Evolutionary conservation across 2,797 vertebrate species (phyloP).

Genomic region (Sebastiscus albofasciatus): DNA sequence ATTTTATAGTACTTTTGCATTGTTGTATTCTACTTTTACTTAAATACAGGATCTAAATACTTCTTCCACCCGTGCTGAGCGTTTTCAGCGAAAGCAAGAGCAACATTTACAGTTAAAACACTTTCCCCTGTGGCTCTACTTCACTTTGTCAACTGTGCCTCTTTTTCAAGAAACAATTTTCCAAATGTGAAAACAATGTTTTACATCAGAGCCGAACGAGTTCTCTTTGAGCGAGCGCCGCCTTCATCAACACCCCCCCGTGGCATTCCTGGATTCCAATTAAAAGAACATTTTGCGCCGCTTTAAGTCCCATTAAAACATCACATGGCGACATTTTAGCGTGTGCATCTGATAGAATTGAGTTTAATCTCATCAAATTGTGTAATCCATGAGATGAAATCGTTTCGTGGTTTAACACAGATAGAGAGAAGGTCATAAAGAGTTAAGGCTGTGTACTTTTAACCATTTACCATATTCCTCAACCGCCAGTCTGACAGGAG

Average conservation of each 20-base stretch:
- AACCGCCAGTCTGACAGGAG: constrained; percentile 64
- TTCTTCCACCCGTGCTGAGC: not conserved
- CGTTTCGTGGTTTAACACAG: constrained; percentile 33
- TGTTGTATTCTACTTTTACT: not conserved
- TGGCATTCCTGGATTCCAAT: constrained; percentile 12
- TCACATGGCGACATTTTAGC: constrained; percentile 20
- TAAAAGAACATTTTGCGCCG: constrained; percentile 23
- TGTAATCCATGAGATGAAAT: constrained; percentile 58
- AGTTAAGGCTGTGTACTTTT: constrained; percentile 34
- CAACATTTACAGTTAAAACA: not conserved
- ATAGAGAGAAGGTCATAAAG: constrained; percentile 31
- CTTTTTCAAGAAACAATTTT: not conserved
- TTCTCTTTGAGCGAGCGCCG: not conserved
- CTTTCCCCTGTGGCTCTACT: not conserved
- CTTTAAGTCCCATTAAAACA: constrained; percentile 50
- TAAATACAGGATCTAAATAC: not conserved
- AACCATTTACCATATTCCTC: constrained; percentile 53
- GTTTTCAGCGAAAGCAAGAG: not conserved
- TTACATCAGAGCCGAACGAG: not conserved
- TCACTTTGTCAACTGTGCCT: not conserved
- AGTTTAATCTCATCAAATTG: constrained; percentile 62
- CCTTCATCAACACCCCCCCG: not conserved
- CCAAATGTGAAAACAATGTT: not conserved
- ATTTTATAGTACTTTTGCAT: not conserved
- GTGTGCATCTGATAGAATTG: constrained; percentile 36